Conservation (phyloP, 2,888 invertebrate species). For the Chymomyza procnemis region DNA sequence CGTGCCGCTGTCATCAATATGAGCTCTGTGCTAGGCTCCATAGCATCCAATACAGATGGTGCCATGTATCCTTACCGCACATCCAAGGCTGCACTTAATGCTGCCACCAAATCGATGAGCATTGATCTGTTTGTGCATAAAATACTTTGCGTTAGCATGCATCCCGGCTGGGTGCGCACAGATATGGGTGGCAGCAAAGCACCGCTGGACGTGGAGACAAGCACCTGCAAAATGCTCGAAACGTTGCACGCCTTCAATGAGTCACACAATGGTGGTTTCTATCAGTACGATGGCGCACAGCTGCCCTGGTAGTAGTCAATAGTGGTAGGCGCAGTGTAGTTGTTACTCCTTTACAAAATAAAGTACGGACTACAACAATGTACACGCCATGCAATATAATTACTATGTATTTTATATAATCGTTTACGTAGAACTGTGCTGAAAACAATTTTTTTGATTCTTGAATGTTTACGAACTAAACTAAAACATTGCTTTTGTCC, state of each 20-base stretch:
- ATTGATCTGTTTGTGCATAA: slow-evolving; percentile 87
- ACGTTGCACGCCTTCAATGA: slow-evolving; percentile 83
- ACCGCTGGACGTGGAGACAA: slow-evolving; percentile 84
- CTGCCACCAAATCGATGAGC: slow-evolving; percentile 90
- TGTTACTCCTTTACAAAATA: too few relatives aligned
- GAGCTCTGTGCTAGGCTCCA: slow-evolving; percentile 89
- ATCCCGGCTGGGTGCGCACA: slow-evolving; percentile 96
- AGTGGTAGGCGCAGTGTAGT: too few relatives aligned
- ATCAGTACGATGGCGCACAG: slow-evolving; percentile 87
- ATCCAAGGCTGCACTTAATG: slow-evolving; percentile 93
- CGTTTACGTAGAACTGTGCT: neutral
- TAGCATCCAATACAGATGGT: slow-evolving; percentile 85
- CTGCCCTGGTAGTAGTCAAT: slow-evolving; percentile 69
- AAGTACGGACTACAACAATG: neutral
- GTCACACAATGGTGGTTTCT: slow-evolving; percentile 86
- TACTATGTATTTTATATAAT: slow-evolving; percentile 2
- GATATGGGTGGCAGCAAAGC: slow-evolving; percentile 92
- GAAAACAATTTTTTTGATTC: slow-evolving; percentile 6
- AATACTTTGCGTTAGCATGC: slow-evolving; percentile 86
- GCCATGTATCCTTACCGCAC: slow-evolving; percentile 91
- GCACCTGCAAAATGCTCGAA: slow-evolving; percentile 83
- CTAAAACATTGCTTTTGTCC: neutral
- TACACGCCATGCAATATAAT: neutral
- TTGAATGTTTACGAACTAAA: neutral
- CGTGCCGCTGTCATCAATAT: slow-evolving; percentile 90